phyloP scores from a whole-genome alignment of 2,797 vertebrate species.

The Tachyglossus aculeatus region DNA sequence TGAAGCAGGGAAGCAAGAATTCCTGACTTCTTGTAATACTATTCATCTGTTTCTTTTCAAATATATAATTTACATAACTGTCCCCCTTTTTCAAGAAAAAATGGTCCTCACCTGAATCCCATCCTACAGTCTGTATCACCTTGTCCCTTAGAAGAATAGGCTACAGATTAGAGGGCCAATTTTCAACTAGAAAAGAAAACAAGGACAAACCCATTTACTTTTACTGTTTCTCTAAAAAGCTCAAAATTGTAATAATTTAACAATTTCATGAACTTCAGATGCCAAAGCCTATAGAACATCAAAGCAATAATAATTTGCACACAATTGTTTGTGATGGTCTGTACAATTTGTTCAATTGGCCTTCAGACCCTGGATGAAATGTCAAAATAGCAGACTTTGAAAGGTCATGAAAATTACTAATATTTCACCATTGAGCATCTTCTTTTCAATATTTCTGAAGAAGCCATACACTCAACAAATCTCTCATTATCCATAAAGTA shows the following conservation, averaged over 20 bases:
- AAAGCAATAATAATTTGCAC: background rate
- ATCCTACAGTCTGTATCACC: too few relatives aligned
- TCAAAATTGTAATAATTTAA: background rate
- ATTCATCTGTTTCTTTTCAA: background rate
- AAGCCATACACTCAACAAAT: background rate
- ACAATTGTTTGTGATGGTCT: background rate
- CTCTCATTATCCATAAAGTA: too few relatives aligned
- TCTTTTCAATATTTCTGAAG: background rate
- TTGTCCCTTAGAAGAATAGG: too few relatives aligned
- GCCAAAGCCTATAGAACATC: background rate
- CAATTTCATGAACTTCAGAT: background rate
- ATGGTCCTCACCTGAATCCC: too few relatives aligned
- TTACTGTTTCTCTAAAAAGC: background rate
- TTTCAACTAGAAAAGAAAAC: slow-evolving; percentile 8
- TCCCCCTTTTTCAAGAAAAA: too few relatives aligned
- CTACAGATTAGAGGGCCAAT: background rate
- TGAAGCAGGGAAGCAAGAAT: too few relatives aligned
- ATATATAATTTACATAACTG: background rate
- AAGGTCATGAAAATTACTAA: too few relatives aligned
- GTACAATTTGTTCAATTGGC: background rate
- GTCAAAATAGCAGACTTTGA: background rate
- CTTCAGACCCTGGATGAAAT: background rate
- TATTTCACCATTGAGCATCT: background rate
- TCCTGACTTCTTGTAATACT: background rate
- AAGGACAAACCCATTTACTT: background rate